Percentiles rank a stretch among this genome's conserved stretches.
Conservation (phyloP, 2,797 vertebrate species). For the Helarctos malayanus region DNA sequence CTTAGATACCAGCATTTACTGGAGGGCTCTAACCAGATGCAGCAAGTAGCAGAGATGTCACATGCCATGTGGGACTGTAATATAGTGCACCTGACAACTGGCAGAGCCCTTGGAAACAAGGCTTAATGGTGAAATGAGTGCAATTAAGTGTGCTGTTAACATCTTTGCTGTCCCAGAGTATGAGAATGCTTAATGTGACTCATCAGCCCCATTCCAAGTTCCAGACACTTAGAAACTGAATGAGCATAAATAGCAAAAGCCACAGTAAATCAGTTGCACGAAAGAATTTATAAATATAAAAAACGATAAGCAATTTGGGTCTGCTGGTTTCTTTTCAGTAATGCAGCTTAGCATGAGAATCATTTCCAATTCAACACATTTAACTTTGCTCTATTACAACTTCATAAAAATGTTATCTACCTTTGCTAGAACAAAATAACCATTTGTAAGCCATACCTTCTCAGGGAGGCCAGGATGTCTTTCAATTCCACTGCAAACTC, state of each 20-base stretch:
- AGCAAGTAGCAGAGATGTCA: conserved; percentile 75
- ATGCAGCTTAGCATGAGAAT: conserved; percentile 31
- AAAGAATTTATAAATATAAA: conserved; percentile 71
- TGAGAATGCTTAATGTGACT: conserved; percentile 65
- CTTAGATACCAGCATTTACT: conserved; percentile 55
- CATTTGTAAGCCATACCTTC: not conserved
- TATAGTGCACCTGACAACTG: conserved; percentile 73
- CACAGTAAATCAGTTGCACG: conserved; percentile 40
- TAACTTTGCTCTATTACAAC: conserved; percentile 26
- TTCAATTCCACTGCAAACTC: conserved; percentile 63
- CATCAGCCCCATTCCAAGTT: conserved; percentile 66
- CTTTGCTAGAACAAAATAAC: conserved; percentile 41
- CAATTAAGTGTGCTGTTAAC: conserved; percentile 70
- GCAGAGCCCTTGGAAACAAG: conserved; percentile 73
- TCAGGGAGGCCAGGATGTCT: not conserved
- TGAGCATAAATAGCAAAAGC: conserved; percentile 62
- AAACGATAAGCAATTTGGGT: conserved; percentile 57
- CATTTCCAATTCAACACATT: conserved; percentile 32
- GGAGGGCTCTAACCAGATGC: conserved; percentile 71
- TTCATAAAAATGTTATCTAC: not conserved
- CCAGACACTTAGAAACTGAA: conserved; percentile 67
- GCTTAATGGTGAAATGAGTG: conserved; percentile 77
- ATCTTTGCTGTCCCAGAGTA: conserved; percentile 65
- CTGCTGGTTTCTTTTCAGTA: conserved; percentile 45
- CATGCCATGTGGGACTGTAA: conserved; percentile 58